Evolutionary conservation across 2,888 invertebrate species (phyloP), one percentile per base, ranked within the genome.

Genomic region (Watsonalla cultraria): DNA sequence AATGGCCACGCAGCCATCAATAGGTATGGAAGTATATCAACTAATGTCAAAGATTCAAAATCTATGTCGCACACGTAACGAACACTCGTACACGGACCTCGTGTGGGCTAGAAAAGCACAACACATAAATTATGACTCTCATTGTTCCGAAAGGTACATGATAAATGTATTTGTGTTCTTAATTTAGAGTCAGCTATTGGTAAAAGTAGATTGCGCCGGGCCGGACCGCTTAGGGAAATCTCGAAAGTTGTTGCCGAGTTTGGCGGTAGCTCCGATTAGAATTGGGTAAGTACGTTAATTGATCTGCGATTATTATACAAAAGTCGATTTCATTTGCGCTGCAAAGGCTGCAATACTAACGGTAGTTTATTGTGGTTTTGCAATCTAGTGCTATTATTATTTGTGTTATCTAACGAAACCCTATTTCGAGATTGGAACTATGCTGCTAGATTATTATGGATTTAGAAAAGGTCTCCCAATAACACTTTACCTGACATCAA

Each of bases 91-190:
- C 76, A 76, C 68, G 69, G 70, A 71, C 68, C 76, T 75, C 75
- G 80, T 80, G 84, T 86, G 82, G 83, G 83, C 76, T 74, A 80
- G 72, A 78, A 81, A 77, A 76, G 77, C 76, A 60, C 55, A 72
- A 65, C 65, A 74, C 74, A 83, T 84, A 80, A 84, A 84, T 83
- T 76, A 80, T 72, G 68, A 62, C 63, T 63, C 72, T 77, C 75
- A 82, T 82, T 84, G 82, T 85, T 82, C 76, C 73, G 76, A 81
- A 80, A 76, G 80, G 72, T 70, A 70, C 70, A 83, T 84, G 82
- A 83, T 82, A 80, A 81, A 84, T 84, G 79, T 74, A 74, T 77
- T 72, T 69, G 65, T 71, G 70, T 68, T 77, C 74, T 78, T 76
- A 78, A 80, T 77, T 79, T 73, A 72, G 71, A 66, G 60, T 61